Percentiles rank a stretch among this genome's conserved stretches.
phyloP scores from a whole-genome alignment of 2,113 vertebrate species.

The Puffinus mauretanicus region DNA sequence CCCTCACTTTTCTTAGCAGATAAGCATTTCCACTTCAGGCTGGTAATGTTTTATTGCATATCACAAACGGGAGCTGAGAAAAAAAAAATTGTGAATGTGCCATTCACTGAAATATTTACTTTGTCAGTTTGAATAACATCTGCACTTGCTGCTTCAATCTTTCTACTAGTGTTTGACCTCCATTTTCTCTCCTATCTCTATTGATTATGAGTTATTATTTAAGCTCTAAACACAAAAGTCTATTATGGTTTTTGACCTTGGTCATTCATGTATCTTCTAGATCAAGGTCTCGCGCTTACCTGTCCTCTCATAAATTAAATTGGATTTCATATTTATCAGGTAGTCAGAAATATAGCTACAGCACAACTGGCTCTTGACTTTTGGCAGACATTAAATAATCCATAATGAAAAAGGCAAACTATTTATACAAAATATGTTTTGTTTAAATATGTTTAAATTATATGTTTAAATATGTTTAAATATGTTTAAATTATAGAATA shows the following conservation, averaged over 20 bases:
- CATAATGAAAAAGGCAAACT: background rate
- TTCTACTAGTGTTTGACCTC: slow-evolving; percentile 42
- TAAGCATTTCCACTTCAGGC: background rate
- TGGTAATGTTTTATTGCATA: background rate
- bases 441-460: background rate
- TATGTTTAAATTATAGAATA: background rate
- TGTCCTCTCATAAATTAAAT: slow-evolving; percentile 58
- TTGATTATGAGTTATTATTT: slow-evolving; percentile 59
- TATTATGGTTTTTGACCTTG: slow-evolving; percentile 56
- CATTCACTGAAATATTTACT: slow-evolving; percentile 40
- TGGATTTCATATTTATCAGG: slow-evolving; percentile 55
- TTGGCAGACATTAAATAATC: slow-evolving; percentile 44
- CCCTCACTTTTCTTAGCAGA: background rate
- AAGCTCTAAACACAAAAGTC: slow-evolving; percentile 45
- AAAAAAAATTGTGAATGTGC: background rate
- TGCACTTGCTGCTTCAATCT: slow-evolving; percentile 1
- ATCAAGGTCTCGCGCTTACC: background rate
- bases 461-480: no score
- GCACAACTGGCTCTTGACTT: slow-evolving; percentile 6
- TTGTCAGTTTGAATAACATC: slow-evolving; percentile 48
- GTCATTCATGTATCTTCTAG: slow-evolving; percentile 35
- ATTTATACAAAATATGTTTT: background rate
- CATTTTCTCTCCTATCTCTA: slow-evolving; percentile 23
- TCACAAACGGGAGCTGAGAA: background rate
- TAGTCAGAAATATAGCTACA: slow-evolving; percentile 10